phyloP scores from a whole-genome alignment of 2,113 vertebrate genomes.

The Mormoops blainvillei region DNA sequence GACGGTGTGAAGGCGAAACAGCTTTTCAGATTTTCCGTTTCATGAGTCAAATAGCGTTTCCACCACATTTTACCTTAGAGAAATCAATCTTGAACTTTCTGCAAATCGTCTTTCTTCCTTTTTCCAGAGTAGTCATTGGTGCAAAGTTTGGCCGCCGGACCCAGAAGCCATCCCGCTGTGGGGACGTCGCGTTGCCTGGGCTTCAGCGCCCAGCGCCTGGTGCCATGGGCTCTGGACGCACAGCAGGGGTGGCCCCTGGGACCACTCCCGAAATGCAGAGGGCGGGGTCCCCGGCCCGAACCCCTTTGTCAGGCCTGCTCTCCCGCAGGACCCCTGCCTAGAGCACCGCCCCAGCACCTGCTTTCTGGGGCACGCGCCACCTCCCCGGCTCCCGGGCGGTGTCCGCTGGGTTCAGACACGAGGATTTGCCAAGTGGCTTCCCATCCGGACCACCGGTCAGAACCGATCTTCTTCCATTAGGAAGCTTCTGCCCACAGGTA shows the following conservation, averaged over 20 bases:
- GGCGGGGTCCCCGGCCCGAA: neutral
- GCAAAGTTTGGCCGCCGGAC: neutral
- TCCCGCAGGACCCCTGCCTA: neutral
- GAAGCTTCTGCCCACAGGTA: neutral
- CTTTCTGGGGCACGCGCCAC: neutral
- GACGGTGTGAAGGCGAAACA: slow-evolving; percentile 33
- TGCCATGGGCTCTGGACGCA: too few species aligned
- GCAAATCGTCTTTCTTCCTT: neutral
- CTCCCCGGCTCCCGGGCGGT: neutral
- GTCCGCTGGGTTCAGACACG: neutral
- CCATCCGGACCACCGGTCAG: neutral
- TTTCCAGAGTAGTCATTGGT: neutral
- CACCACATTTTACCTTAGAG: neutral
- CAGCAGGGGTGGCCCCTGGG: too few species aligned
- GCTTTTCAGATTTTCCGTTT: slow-evolving; percentile 11
- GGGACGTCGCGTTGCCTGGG: too few species aligned
- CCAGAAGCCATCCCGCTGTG: neutral
- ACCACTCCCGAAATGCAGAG: neutral
- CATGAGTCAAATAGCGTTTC: neutral
- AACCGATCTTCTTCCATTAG: neutral
- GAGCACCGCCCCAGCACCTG: neutral
- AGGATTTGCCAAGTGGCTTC: neutral
- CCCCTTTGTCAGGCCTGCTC: neutral
- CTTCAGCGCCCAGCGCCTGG: too few species aligned
- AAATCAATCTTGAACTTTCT: slow-evolving; percentile 19